phyloP scores from a whole-genome alignment of 2,113 vertebrate species.

The Spermophilus dauricus region DNA sequence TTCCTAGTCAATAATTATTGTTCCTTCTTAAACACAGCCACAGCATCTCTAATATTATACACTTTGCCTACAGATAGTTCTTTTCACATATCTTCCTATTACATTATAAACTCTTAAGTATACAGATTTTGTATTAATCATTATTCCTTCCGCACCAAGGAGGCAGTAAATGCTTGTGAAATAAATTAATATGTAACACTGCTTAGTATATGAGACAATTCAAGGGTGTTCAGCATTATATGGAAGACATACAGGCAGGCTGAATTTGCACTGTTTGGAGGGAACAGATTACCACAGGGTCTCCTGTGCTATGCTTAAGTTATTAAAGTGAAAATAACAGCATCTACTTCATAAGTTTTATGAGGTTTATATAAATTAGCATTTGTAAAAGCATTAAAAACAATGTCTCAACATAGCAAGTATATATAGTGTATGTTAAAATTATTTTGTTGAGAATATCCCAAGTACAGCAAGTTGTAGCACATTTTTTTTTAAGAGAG shows the following conservation, averaged over 20 bases:
- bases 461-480: background rate
- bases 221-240: background rate
- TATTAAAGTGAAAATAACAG: slow-evolving; percentile 11
- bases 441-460: background rate
- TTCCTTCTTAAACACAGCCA: background rate
- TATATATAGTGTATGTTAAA: slow-evolving; percentile 23
- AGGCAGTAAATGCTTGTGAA: slow-evolving; percentile 47
- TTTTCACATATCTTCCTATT: background rate
- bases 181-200: background rate
- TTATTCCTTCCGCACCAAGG: background rate
- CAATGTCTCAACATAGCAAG: background rate
- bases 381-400: slow-evolving; percentile 3
- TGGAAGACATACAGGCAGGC: background rate
- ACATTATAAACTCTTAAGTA: background rate
- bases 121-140: background rate
- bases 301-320: background rate
- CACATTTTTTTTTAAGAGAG: background rate
- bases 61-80: slow-evolving; percentile 6
- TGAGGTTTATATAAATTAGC: background rate
- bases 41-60: background rate
- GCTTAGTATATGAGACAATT: background rate
- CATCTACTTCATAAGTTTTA: background rate
- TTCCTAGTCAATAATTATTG: background rate
- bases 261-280: background rate
- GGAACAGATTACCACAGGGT: background rate